Conservation (phyloP, 2,888 invertebrate species). For the Lochmaea capreae region DNA sequence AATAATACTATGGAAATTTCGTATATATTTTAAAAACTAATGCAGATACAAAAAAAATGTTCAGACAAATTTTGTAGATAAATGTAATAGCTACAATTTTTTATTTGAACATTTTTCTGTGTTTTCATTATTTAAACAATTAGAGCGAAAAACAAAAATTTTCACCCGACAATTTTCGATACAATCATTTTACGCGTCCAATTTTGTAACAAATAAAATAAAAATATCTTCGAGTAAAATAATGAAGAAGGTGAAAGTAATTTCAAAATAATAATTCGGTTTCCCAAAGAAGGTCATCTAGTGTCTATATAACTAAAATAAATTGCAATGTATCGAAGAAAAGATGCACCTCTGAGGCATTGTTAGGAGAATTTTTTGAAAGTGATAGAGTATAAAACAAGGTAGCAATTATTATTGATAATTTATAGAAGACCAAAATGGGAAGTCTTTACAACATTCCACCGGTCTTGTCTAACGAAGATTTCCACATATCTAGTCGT, state of each 20-base stretch:
- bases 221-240: not conserved
- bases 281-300: constrained; percentile 39
- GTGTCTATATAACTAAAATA: constrained; percentile 29
- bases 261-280: constrained; percentile 32
- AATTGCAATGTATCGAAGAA: constrained; percentile 24
- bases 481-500: not conserved
- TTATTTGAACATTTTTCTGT: too few species aligned
- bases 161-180: too few species aligned
- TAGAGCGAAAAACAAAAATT: too few species aligned
- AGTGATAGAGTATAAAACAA: constrained; percentile 27
- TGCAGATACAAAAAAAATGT: too few species aligned
- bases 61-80: too few species aligned
- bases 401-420: constrained; percentile 33
- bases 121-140: too few species aligned
- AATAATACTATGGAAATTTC: too few species aligned
- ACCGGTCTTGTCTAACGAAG: not conserved
- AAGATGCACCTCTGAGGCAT: constrained; percentile 36
- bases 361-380: constrained; percentile 30
- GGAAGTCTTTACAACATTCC: constrained; percentile 14
- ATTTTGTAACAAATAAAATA: too few species aligned
- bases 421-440: constrained; percentile 28
- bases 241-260: constrained; percentile 38
- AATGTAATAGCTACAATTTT: too few species aligned
- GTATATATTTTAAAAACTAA: too few species aligned
- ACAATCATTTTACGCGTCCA: too few species aligned